Percentiles rank a stretch among this genome's conserved stretches.
phyloP scores from a whole-genome alignment of 2,888 invertebrate genomes.

The Drosophila dives region DNA sequence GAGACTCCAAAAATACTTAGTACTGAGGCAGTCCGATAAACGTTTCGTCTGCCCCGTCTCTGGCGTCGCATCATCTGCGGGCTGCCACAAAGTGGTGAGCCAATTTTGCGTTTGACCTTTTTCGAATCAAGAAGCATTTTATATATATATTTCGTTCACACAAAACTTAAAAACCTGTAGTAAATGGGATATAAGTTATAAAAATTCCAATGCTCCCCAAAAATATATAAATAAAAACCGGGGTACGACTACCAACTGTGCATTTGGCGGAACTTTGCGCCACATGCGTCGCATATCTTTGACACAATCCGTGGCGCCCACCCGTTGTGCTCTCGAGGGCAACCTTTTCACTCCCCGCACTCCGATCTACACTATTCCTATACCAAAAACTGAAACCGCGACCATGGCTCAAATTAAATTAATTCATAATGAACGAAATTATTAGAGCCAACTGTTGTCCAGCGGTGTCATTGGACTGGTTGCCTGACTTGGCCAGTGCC shows the following conservation, averaged over 20 bases:
- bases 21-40: slow-evolving; percentile 52
- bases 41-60: slow-evolving; percentile 46
- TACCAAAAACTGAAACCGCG: slow-evolving; percentile 30
- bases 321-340: slow-evolving; percentile 77
- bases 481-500: not conserved
- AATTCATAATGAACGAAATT: slow-evolving; percentile 79
- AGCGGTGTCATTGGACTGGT: slow-evolving; percentile 42
- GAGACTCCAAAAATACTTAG: slow-evolving; percentile 34
- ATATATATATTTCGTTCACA: slow-evolving; percentile 26
- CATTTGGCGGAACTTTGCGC: slow-evolving; percentile 80
- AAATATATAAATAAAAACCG: slow-evolving; percentile 8
- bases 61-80: slow-evolving; percentile 9
- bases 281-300: slow-evolving; percentile 79
- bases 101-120: slow-evolving; percentile 76
- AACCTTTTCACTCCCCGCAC: slow-evolving; percentile 64
- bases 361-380: not conserved
- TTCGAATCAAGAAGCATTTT: slow-evolving; percentile 41
- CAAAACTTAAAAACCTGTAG: slow-evolving; percentile 54
- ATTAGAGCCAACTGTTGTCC: slow-evolving; percentile 65
- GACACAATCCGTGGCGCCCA: slow-evolving; percentile 80
- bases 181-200: slow-evolving; percentile 64
- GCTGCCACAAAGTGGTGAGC: slow-evolving; percentile 50
- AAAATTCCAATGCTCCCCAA: slow-evolving; percentile 52
- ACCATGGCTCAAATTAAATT: slow-evolving; percentile 69
- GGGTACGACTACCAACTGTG: slow-evolving; percentile 70